These are phyloP conservation scores for Drosophila virilis DNA, from an alignment of 1,140 invertebrate genomes.

Conservation along the genomic window DNA sequence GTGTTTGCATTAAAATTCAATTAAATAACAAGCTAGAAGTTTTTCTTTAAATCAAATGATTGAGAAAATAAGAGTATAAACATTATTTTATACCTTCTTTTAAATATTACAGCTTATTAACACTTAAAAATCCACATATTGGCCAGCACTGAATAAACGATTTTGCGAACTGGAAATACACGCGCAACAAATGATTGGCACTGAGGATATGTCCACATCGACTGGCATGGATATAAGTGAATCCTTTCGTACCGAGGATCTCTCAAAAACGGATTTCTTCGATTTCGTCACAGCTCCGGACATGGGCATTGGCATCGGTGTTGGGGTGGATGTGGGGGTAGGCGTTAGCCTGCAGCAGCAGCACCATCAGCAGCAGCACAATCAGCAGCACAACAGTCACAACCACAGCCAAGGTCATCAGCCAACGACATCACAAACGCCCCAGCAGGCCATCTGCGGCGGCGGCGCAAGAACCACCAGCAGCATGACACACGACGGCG, in stretches of 20 bases:
- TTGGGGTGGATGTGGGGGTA: constrained; percentile 67
- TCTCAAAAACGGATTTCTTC: constrained; percentile 93
- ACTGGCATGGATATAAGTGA: constrained; percentile 91
- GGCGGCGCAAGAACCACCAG: constrained; percentile 55
- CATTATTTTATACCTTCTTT: neutral
- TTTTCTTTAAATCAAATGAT: neutral
- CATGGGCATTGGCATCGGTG: constrained; percentile 83
- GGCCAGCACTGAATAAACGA: constrained; percentile 20
- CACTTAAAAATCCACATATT: neutral
- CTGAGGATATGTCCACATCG: constrained; percentile 83
- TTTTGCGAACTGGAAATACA: constrained; percentile 60
- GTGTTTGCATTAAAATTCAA: constrained; percentile 1
- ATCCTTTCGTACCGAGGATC: constrained; percentile 90
- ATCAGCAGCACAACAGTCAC: constrained; percentile 53
- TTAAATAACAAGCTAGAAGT: neutral
- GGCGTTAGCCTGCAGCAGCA: constrained; percentile 56
- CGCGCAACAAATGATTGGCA: constrained; percentile 82
- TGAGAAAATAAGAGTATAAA: neutral
- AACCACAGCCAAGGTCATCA: constrained; percentile 54
- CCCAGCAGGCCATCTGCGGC: constrained; percentile 57
- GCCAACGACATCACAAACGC: constrained; percentile 32
- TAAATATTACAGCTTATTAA: constrained; percentile 8
- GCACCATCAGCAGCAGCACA: constrained; percentile 45
- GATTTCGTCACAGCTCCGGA: constrained; percentile 93
- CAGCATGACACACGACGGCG: constrained; percentile 72